phyloP scores from a whole-genome alignment of 2,113 vertebrate genomes.

The Crotalus horridus region DNA sequence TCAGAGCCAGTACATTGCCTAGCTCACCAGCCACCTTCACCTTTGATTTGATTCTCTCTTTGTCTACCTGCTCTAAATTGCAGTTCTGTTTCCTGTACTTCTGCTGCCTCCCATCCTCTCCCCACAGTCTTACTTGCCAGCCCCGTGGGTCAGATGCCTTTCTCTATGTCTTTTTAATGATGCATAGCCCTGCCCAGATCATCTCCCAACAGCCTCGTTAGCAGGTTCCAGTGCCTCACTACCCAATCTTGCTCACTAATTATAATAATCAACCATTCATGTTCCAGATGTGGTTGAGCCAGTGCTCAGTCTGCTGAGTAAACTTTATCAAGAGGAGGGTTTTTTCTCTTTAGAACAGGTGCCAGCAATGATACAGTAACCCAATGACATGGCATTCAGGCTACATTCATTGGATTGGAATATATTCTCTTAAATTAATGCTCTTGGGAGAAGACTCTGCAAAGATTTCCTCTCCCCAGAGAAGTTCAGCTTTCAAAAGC shows the following conservation, averaged over 20 bases:
- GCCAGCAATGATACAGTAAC: not conserved
- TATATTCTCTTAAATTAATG: not conserved
- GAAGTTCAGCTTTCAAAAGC: not conserved
- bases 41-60: conserved; percentile 21
- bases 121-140: conserved; percentile 19
- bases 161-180: conserved; percentile 19
- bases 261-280: conserved; percentile 8
- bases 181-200: conserved; percentile 4
- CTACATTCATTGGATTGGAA: not conserved
- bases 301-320: not conserved
- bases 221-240: not conserved
- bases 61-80: conserved; percentile 16
- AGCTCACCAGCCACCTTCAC: not conserved
- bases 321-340: not conserved
- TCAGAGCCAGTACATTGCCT: not conserved
- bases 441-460: not conserved
- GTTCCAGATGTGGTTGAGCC: conserved; percentile 15
- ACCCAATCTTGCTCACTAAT: not conserved
- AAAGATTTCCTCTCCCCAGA: not conserved
- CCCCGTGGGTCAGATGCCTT: not conserved
- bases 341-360: not conserved
- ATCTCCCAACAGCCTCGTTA: conserved; percentile 34
- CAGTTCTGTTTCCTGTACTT: conserved; percentile 10
- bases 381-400: not conserved
- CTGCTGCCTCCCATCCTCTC: not conserved